Percentiles rank a stretch among this genome's conserved stretches.
These are phyloP conservation scores for Ceratina japonica DNA, from an alignment of 1,140 invertebrate genomes.

Conservation along the genomic window DNA sequence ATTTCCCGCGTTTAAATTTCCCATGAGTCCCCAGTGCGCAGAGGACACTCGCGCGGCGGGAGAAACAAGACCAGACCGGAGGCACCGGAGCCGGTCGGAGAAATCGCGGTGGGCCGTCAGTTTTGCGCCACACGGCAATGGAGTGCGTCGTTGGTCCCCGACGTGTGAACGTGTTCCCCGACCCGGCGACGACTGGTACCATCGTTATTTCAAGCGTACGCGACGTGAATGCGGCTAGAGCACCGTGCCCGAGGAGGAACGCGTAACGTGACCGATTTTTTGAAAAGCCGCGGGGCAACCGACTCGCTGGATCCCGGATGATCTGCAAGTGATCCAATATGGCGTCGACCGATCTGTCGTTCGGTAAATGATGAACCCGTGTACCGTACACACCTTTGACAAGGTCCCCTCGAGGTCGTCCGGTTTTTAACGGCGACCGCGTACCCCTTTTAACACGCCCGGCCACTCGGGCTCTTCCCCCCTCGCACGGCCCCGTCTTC, in stretches of 20 bases:
- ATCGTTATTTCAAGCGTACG: conserved; percentile 26
- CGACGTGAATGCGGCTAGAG: conserved; percentile 32
- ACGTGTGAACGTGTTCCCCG: conserved; percentile 26
- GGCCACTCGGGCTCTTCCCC: conserved; percentile 2
- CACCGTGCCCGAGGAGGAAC: neutral
- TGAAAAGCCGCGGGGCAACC: conserved; percentile 21
- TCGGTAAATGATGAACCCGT: conserved; percentile 73
- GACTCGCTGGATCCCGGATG: conserved; percentile 64
- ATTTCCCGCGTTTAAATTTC: conserved; percentile 17
- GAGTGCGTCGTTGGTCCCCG: conserved; percentile 51
- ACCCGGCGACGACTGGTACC: conserved; percentile 17
- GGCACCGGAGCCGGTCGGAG: conserved; percentile 8
- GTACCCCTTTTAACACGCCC: conserved; percentile 21
- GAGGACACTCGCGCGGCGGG: conserved; percentile 48
- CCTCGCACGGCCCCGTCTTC: neutral
- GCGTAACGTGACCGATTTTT: conserved; percentile 11
- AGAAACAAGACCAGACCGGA: conserved; percentile 44
- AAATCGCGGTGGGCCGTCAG: conserved; percentile 51
- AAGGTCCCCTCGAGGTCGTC: conserved; percentile 62
- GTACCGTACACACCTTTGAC: conserved; percentile 34
- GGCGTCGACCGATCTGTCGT: conserved; percentile 79
- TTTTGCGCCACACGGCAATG: conserved; percentile 70
- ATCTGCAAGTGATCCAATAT: conserved; percentile 76
- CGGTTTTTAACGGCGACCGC: conserved; percentile 45
- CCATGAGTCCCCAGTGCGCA: neutral